Percentiles rank a stretch among this genome's conserved stretches.
Conservation (phyloP, 2,888 invertebrate species). For the Xestobium rufovillosum region DNA sequence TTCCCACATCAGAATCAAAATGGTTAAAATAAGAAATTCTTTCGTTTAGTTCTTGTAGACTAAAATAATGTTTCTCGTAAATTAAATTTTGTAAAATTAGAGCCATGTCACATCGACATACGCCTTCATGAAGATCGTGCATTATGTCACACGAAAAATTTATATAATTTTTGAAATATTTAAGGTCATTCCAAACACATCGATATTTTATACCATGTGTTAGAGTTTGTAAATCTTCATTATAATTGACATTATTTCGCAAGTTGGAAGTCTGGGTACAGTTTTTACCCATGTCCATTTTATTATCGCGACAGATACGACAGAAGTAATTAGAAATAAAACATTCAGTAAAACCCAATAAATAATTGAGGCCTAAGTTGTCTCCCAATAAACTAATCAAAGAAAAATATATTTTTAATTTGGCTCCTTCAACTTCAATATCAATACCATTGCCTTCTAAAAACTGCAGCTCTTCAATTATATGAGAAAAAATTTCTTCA, state of each 20-base stretch:
- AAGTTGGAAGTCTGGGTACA: not conserved
- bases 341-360: slow-evolving; percentile 17
- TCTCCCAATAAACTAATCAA: slow-evolving; percentile 9
- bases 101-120: slow-evolving; percentile 20
- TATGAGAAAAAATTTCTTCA: not conserved
- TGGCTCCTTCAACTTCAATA: not conserved
- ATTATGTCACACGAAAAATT: slow-evolving; percentile 18
- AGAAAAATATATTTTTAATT: slow-evolving; percentile 4
- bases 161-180: slow-evolving; percentile 15
- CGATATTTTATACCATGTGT: slow-evolving; percentile 16
- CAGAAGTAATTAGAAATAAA: slow-evolving; percentile 17
- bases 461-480: slow-evolving; percentile 1
- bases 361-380: slow-evolving; percentile 16
- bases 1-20: slow-evolving; percentile 5
- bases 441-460: slow-evolving; percentile 5
- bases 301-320: slow-evolving; percentile 14
- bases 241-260: slow-evolving; percentile 6
- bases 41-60: slow-evolving; percentile 14
- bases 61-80: slow-evolving; percentile 13
- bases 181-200: slow-evolving; percentile 17
- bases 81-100: slow-evolving; percentile 14
- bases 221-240: not conserved
- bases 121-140: slow-evolving; percentile 20
- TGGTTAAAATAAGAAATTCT: slow-evolving; percentile 15
- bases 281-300: not conserved